Evolutionary conservation across 2,113 vertebrate species (phyloP).

Genomic region (Malurus melanocephalus): DNA sequence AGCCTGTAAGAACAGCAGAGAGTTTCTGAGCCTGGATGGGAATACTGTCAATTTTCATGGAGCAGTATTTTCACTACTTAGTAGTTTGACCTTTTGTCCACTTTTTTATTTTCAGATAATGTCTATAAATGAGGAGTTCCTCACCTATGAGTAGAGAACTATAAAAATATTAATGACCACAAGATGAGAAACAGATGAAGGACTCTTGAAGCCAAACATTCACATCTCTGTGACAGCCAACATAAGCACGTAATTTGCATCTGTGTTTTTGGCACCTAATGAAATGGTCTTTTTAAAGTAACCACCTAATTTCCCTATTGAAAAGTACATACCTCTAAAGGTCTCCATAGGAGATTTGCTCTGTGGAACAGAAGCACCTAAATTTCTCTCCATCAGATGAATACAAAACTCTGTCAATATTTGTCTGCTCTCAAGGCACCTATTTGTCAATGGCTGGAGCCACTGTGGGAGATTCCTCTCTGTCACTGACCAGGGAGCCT

Average conservation of each 20-base stretch:
- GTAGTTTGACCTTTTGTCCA: not conserved
- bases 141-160: not conserved
- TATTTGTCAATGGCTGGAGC: not conserved
- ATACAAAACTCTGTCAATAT: not conserved
- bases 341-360: not conserved
- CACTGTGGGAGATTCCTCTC: not conserved
- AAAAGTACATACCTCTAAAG: not conserved
- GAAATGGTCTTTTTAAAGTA: constrained; percentile 8
- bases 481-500: not conserved
- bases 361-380: not conserved
- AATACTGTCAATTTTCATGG: not conserved
- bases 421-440: not conserved
- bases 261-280: constrained; percentile 9
- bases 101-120: not conserved
- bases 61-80: not conserved
- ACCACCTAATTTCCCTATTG: not conserved
- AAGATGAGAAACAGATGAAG: not conserved
- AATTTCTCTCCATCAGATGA: not conserved
- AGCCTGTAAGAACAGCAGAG: not conserved
- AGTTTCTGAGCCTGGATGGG: not conserved
- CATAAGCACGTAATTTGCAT: not conserved
- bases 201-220: not conserved
- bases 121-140: not conserved
- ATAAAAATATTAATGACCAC: not conserved
- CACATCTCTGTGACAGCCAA: not conserved